Evolutionary conservation across 1,140 invertebrate genomes (phyloP).

Genomic region (Drosophila sp.): DNA sequence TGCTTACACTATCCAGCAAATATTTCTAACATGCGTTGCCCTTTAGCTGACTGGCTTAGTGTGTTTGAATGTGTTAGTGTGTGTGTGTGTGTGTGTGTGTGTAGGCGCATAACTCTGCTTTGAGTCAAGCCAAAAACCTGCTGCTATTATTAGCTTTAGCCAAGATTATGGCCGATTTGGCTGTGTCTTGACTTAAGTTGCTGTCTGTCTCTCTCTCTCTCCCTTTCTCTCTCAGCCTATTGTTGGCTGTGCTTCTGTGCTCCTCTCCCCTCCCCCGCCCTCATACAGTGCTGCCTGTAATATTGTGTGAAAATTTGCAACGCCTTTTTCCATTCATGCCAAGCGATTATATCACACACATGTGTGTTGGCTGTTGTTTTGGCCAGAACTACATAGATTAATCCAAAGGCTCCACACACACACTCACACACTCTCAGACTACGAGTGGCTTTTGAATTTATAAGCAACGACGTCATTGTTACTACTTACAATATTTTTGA

Average conservation of each 20-base stretch:
- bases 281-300: slow-evolving; percentile 21
- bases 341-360: slow-evolving; percentile 72
- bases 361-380: slow-evolving; percentile 75
- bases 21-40: slow-evolving; percentile 51
- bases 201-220: slow-evolving; percentile 21
- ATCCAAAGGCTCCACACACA: slow-evolving; percentile 40
- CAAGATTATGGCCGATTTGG: slow-evolving; percentile 78
- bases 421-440: slow-evolving; percentile 25
- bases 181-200: slow-evolving; percentile 42
- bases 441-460: slow-evolving; percentile 31
- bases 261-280: too few relatives aligned
- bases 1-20: slow-evolving; percentile 35
- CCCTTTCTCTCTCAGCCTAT: slow-evolving; percentile 27
- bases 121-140: slow-evolving; percentile 72
- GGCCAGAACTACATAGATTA: slow-evolving; percentile 70
- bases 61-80: slow-evolving; percentile 20
- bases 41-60: slow-evolving; percentile 42
- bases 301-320: slow-evolving; percentile 68
- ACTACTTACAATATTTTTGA: slow-evolving; percentile 27
- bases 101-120: slow-evolving; percentile 55
- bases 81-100: slow-evolving; percentile 31
- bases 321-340: slow-evolving; percentile 67
- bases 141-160: slow-evolving; percentile 80
- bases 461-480: slow-evolving; percentile 62
- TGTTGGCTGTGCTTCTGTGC: slow-evolving; percentile 13